phyloP scores from a whole-genome alignment of 2,797 vertebrate genomes.

The Sebastes hubbsi region DNA sequence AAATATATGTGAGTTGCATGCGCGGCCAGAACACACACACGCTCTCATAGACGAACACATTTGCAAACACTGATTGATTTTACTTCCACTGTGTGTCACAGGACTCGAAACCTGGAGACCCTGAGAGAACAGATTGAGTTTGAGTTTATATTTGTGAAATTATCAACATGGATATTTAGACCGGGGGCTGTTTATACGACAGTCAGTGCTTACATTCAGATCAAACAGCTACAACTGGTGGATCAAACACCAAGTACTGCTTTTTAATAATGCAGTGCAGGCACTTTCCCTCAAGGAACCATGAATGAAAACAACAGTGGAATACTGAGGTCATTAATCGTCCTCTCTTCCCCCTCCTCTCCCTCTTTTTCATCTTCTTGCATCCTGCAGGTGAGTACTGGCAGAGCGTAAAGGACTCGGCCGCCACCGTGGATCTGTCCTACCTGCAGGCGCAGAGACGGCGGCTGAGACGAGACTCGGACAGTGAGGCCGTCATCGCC shows the following conservation, averaged over 20 bases:
- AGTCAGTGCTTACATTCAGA: conserved; percentile 59
- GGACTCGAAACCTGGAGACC: conserved; percentile 26
- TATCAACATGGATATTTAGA: conserved; percentile 62
- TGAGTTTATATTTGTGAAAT: conserved; percentile 62
- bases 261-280: conserved; percentile 60
- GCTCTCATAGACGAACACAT: conserved; percentile 48
- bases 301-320: conserved; percentile 58
- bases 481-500: conserved; percentile 88
- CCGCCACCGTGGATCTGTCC: conserved; percentile 84
- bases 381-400: conserved; percentile 88
- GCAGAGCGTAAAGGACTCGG: conserved; percentile 85
- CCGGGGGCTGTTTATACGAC: conserved; percentile 61
- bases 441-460: conserved; percentile 84
- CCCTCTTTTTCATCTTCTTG: conserved; percentile 24
- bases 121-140: conserved; percentile 42
- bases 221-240: conserved; percentile 61
- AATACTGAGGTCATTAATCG: conserved; percentile 52
- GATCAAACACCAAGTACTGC: conserved; percentile 56
- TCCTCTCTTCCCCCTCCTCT: conserved; percentile 37
- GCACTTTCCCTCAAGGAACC: conserved; percentile 52
- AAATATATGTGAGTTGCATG: conserved; percentile 73
- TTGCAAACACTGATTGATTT: conserved; percentile 53
- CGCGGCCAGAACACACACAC: conserved; percentile 67
- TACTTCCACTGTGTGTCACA: conserved; percentile 44
- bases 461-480: conserved; percentile 77